phyloP scores from a whole-genome alignment of 1,140 invertebrate genomes.

The Reticulitermes speratus region DNA sequence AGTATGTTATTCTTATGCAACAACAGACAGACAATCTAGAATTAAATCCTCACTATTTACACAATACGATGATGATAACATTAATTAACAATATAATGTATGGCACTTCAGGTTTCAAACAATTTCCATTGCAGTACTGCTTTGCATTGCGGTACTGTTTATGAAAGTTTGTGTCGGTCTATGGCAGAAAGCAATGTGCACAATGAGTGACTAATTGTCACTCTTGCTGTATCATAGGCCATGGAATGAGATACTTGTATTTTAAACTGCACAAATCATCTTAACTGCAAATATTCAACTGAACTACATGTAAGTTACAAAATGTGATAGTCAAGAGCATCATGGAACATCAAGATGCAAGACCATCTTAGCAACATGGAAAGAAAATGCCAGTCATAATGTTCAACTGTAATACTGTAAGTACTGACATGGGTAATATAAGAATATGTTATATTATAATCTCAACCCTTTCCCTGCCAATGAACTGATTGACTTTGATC shows the following conservation, averaged over 20 bases:
- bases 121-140: neutral
- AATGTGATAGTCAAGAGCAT: neutral
- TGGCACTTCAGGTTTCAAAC: slow-evolving; percentile 5
- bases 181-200: neutral
- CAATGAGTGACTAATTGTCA: neutral
- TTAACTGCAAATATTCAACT: neutral
- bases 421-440: neutral
- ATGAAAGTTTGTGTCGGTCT: neutral
- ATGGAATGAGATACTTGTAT: neutral
- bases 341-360: neutral
- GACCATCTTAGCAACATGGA: neutral
- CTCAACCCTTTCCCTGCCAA: neutral
- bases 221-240: neutral
- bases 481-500: no score
- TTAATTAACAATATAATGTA: slow-evolving; percentile 1
- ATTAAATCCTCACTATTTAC: neutral
- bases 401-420: neutral
- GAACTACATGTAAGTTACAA: neutral
- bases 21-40: neutral
- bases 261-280: neutral
- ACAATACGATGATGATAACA: neutral
- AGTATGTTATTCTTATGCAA: neutral
- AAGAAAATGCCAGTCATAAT: neutral
- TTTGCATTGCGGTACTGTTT: neutral
- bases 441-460: neutral